Base-by-base conservation (phyloP, 2,113 vertebrate genomes). In the Phalacrocorax carbo region DNA sequence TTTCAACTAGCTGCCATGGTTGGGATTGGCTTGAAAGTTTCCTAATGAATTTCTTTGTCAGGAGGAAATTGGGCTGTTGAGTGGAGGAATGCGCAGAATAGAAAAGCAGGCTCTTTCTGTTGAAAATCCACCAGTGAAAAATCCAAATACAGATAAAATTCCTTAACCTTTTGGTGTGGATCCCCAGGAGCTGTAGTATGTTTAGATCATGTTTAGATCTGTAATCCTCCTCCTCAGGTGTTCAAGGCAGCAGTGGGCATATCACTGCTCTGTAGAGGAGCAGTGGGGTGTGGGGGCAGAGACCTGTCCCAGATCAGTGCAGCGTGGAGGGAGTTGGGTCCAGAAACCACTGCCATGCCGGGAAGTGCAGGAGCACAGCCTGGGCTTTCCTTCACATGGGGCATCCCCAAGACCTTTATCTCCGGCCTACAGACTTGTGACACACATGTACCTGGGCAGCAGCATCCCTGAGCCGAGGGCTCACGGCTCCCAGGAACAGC, bases 21-120 rank as follows among this genome's bases (percentile, higher is more conserved):
- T 86, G 86, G 69, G 82, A 83, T 78, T 0, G 11, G 82, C 95
- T 94, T 96, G 93, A 77, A 96, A 93, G 92, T 95, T 90, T 96
- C 82, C 69, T 95, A 93, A 95, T 95, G 96, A 95, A 93, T 96
- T 88, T 91, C 96, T 96, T 96, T 96, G 91, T 96, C 82, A 73
- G 76, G 72, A 86, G 79, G 76, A 97, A 96, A 95, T 96, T 94
- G 95, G 88, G 71, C 68, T 90, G 85, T 90, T 93, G 87, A 92
- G 68, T 29, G 42, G 81, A 58, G 80, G 64, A 73, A 93, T 4
- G 22, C 2, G 13, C 36, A 46, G 96, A 92, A 92, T 70, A 62
- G 68, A 66, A 94, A 91, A 94, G 80, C 60, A 78, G 46, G 32
- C 14, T 83, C 30, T 29, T 69, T 80, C 88, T 86, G 34, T 21